A percentile compares a stretch with the other conserved stretches of the same genome.
Evolutionary conservation across 2,888 invertebrate genomes (phyloP).

Genomic region (Omphaloscelis lunosa): DNA sequence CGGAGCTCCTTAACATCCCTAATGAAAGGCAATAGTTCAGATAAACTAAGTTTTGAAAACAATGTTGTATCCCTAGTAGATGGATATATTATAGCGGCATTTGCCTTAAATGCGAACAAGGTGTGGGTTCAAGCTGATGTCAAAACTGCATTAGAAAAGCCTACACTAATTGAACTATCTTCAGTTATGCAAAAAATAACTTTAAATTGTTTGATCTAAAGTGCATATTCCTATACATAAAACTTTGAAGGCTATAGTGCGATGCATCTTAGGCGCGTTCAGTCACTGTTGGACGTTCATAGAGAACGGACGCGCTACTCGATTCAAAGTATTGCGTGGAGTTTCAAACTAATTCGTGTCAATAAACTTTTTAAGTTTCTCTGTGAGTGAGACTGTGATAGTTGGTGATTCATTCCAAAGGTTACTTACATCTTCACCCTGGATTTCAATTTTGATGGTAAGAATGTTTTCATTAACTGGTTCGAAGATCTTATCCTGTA

Average conservation of each 20-base stretch:
- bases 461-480: constrained; percentile 56
- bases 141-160: constrained; percentile 69
- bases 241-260: constrained; percentile 70
- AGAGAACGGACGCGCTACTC: constrained; percentile 72
- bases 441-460: constrained; percentile 85
- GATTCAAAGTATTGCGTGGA: constrained; percentile 40
- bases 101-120: constrained; percentile 47
- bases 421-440: constrained; percentile 76
- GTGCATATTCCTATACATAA: constrained; percentile 70
- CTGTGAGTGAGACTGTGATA: constrained; percentile 73
- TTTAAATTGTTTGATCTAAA: constrained; percentile 65
- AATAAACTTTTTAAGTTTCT: constrained; percentile 74
- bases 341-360: constrained; percentile 75
- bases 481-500: constrained; percentile 54
- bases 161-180: constrained; percentile 51
- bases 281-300: constrained; percentile 77
- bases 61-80: not conserved
- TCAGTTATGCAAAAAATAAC: constrained; percentile 48
- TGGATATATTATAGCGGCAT: not conserved
- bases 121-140: constrained; percentile 63
- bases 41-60: not conserved
- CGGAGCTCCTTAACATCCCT: too few species aligned
- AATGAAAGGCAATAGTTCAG: not conserved
- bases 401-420: constrained; percentile 67
- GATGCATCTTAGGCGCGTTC: constrained; percentile 76